A percentile compares a stretch with the other conserved stretches of the same genome.
Conservation (phyloP, 2,797 vertebrate species). For the Gymnothorax javanicus region DNA sequence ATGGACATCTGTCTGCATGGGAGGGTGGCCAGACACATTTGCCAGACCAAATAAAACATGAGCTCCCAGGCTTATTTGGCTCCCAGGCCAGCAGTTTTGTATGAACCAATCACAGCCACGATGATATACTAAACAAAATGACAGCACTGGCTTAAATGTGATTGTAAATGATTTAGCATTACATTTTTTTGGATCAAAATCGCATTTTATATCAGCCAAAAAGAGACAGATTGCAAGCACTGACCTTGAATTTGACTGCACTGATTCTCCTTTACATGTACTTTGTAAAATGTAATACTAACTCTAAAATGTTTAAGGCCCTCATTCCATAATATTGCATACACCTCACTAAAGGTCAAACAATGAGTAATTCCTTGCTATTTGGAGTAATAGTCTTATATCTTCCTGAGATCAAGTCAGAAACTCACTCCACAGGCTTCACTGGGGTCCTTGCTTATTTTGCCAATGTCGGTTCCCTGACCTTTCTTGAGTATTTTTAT, state of each 20-base stretch:
- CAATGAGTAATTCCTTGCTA: neutral
- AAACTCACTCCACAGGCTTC: neutral
- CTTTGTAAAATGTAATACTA: neutral
- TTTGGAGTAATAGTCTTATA: neutral
- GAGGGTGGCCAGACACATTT: too few species aligned
- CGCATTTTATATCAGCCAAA: too few species aligned
- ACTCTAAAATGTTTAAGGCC: neutral
- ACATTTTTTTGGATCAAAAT: neutral
- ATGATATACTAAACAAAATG: too few species aligned
- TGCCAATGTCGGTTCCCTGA: conserved; percentile 19
- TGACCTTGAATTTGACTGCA: neutral
- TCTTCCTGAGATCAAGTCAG: neutral
- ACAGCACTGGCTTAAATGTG: too few species aligned
- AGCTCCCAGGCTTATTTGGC: too few species aligned
- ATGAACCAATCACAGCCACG: too few species aligned
- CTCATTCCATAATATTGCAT: neutral
- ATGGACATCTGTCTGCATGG: too few species aligned
- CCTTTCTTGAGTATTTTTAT: conserved; percentile 12
- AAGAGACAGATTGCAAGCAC: too few species aligned
- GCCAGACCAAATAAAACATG: too few species aligned
- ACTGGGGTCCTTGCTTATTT: neutral
- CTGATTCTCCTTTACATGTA: neutral
- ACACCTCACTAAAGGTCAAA: neutral
- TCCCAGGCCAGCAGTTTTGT: too few species aligned
- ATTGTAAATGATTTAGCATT: neutral